Evolutionary conservation across 2,113 vertebrate genomes (phyloP), one percentile per base, ranked within the genome.

Genomic region (Lampris megalopsis): DNA sequence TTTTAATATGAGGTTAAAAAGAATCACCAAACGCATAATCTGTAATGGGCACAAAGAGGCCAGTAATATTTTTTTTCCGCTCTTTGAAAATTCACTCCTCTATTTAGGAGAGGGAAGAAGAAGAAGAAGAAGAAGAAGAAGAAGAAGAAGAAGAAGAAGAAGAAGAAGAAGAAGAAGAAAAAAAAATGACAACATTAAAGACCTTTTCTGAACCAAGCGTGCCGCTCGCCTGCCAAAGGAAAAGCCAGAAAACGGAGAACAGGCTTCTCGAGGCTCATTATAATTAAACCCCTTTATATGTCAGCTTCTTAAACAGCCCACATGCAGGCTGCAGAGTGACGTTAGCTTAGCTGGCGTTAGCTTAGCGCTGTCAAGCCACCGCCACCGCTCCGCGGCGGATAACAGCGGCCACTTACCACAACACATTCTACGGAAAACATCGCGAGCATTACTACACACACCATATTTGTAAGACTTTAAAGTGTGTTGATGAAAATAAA

Each of bases 131-230:
- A 9, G 6, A 50, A 45, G 37, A 48, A 13, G 38, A 42, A 43
- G 37, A 9, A 52, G 1, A 60, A 9, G 6, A 50, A 45, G 37
- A 48, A 13, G 42, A 57, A n/a, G 48, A 24, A 24, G 24, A 48
- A 75, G 57, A 53, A 43, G 37, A 9, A 52, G 1, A 60, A 9
- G 6, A 50, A 45, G 37, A 48, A 13, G 38, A 42, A n/a, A 71
- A 47, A 75, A 76, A 76, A 52, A 56, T 3, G 36, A 57, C n/a
- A 49, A 58, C 61, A 80, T 73, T 38, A 70, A 85, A 86, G 63
- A 72, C 71, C 68, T 75, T 85, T 86, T 83, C 77, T 77, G 48
- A 81, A 77, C 83, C 82, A 90, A 91, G 74, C 89, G 80, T 2
- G 3, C 69, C 11, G 35, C 58, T 11, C 48, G 24, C 49, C 68